A percentile compares a stretch with the other conserved stretches of the same genome.
These are phyloP conservation scores for Phthorimaea operculella DNA, from an alignment of 1,140 invertebrate genomes.

Conservation along the genomic window DNA sequence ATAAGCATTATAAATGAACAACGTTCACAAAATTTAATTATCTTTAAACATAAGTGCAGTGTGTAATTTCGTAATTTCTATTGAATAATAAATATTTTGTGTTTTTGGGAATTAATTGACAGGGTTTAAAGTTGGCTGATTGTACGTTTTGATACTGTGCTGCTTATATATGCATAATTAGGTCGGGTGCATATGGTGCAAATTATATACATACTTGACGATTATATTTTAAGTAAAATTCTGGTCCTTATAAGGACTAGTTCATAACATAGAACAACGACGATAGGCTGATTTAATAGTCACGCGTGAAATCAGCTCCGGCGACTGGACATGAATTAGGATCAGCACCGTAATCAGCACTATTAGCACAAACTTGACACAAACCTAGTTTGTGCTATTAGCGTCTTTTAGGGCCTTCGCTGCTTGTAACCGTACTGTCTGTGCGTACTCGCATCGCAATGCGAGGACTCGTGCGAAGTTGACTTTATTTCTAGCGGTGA, in stretches of 20 bases:
- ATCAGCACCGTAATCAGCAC: not conserved
- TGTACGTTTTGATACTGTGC: not conserved
- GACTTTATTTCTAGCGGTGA: not conserved
- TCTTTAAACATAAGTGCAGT: slow-evolving; percentile 29
- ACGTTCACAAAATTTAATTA: slow-evolving; percentile 39
- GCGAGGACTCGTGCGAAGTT: not conserved
- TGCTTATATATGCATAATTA: not conserved
- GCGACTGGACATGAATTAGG: too few relatives aligned
- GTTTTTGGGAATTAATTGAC: not conserved
- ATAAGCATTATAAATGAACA: slow-evolving; percentile 55
- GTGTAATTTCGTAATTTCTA: slow-evolving; percentile 11
- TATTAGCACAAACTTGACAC: not conserved
- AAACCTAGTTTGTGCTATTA: too few relatives aligned
- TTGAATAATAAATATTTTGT: too few relatives aligned
- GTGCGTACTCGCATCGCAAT: too few relatives aligned
- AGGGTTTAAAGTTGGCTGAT: not conserved
- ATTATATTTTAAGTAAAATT: too few relatives aligned
- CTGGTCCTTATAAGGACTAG: too few relatives aligned
- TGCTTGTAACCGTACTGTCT: too few relatives aligned
- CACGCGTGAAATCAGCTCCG: too few relatives aligned
- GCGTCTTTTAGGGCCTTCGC: too few relatives aligned
- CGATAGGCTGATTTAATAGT: too few relatives aligned
- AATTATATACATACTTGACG: too few relatives aligned
- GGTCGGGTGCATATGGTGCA: not conserved
- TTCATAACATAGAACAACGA: too few relatives aligned